Evolutionary conservation across 2,888 invertebrate genomes (phyloP).

Genomic region (Sinodicranocentrus sp.): DNA sequence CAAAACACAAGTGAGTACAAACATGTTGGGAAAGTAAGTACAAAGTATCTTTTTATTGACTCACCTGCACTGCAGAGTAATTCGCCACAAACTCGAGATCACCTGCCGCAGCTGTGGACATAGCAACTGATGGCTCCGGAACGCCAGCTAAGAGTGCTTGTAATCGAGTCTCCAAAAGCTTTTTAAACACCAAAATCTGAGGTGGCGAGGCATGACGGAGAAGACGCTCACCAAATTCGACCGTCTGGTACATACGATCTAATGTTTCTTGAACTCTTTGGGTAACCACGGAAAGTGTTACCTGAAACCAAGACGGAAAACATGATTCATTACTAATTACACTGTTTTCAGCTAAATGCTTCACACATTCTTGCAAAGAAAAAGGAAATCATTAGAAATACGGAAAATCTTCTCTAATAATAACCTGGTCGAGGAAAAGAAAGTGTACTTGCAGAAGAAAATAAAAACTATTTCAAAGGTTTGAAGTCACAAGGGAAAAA

Average conservation of each 20-base stretch:
- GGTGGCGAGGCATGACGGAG: slow-evolving; percentile 93
- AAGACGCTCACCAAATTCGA: slow-evolving; percentile 95
- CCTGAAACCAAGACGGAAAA: slow-evolving; percentile 77
- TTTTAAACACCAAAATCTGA: slow-evolving; percentile 95
- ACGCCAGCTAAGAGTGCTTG: slow-evolving; percentile 89
- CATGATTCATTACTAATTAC: slow-evolving; percentile 14
- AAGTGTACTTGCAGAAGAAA: too few species aligned
- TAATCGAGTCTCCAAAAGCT: slow-evolving; percentile 93
- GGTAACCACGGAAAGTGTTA: slow-evolving; percentile 88
- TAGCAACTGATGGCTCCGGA: slow-evolving; percentile 84
- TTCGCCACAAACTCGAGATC: slow-evolving; percentile 98
- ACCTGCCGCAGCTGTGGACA: slow-evolving; percentile 86
- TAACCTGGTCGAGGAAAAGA: too few species aligned
- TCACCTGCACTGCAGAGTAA: slow-evolving; percentile 93
- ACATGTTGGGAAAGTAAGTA: slow-evolving; percentile 19
- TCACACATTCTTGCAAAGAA: slow-evolving; percentile 10
- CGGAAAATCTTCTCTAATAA: too few species aligned
- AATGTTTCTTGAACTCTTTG: slow-evolving; percentile 96
- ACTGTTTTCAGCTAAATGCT: neutral
- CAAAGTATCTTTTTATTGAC: slow-evolving; percentile 75
- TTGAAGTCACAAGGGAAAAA: too few species aligned
- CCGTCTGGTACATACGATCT: slow-evolving; percentile 92
- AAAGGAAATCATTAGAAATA: neutral
- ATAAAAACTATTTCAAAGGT: too few species aligned
- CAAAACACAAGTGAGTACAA: slow-evolving; percentile 70